A percentile compares a stretch with the other conserved stretches of the same genome.
phyloP scores from a whole-genome alignment of 2,888 invertebrate species.

The Craniophora ligustri region DNA sequence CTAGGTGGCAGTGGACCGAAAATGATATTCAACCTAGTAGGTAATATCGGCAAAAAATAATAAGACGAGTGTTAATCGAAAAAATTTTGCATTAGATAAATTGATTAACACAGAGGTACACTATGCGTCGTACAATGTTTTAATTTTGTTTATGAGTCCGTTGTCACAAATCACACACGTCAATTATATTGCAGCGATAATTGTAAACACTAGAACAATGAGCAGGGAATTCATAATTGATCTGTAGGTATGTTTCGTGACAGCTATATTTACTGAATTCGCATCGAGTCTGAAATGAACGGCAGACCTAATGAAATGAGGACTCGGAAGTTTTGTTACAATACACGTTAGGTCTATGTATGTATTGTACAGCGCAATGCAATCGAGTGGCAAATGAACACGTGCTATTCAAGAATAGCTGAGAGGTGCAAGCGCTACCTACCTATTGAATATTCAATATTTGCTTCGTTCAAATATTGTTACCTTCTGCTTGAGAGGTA shows the following conservation, averaged over 20 bases:
- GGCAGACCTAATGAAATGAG: slow-evolving; percentile 11
- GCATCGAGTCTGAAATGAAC: slow-evolving; percentile 1
- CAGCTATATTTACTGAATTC: no score
- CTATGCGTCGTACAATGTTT: no score
- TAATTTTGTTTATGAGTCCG: no score
- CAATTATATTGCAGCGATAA: no score
- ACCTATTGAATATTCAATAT: neutral
- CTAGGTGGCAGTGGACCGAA: slow-evolving; percentile 12
- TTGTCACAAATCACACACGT: no score
- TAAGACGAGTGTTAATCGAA: neutral
- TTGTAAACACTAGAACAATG: no score
- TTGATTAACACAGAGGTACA: no score
- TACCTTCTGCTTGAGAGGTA: neutral
- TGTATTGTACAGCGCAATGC: slow-evolving; percentile 4
- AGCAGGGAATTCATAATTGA: no score
- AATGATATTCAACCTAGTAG: slow-evolving; percentile 32
- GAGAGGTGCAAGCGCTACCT: neutral
- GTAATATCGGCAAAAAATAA: slow-evolving; percentile 8
- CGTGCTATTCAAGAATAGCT: slow-evolving; percentile 12
- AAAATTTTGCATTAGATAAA: no score
- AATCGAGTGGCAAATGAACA: slow-evolving; percentile 9
- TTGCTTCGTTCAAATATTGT: neutral
- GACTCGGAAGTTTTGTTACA: slow-evolving; percentile 13
- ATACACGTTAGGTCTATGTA: neutral
- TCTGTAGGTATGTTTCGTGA: no score